These are phyloP conservation scores for Hoplias malabaricus DNA, from an alignment of 2,113 vertebrate genomes.

Conservation along the genomic window DNA sequence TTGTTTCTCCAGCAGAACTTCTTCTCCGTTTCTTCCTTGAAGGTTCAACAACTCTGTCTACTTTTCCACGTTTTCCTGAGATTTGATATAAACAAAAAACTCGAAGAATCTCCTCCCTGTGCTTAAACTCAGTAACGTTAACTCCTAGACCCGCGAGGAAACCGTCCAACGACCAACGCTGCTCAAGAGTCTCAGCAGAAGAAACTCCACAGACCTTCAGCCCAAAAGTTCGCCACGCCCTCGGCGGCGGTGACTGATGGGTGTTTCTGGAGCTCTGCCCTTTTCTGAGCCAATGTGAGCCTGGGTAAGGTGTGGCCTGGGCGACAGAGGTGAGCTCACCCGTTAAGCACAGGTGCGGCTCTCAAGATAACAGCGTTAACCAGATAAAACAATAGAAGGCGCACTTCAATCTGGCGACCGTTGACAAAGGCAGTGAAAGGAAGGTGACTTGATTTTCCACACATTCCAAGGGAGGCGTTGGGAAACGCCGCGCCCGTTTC, in stretches of 20 bases:
- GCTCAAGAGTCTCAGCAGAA: neutral
- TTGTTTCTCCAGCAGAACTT: slow-evolving; percentile 21
- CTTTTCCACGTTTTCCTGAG: neutral
- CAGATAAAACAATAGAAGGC: neutral
- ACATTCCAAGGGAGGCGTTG: neutral
- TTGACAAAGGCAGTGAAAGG: neutral
- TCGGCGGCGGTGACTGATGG: slow-evolving; percentile 1
- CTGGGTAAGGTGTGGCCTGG: slow-evolving; percentile 46
- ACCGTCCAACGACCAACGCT: neutral
- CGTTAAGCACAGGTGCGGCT: slow-evolving; percentile 34
- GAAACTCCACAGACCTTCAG: neutral
- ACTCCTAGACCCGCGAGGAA: neutral
- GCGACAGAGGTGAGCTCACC: slow-evolving; percentile 2
- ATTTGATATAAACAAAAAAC: slow-evolving; percentile 15
- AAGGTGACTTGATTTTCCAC: neutral
- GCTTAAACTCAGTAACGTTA: neutral
- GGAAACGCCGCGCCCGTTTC: neutral
- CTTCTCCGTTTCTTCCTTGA: neutral
- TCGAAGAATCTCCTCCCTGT: slow-evolving; percentile 14
- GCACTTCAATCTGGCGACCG: neutral
- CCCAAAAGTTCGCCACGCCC: slow-evolving; percentile 15
- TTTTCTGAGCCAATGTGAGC: slow-evolving; percentile 7
- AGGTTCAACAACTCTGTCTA: neutral
- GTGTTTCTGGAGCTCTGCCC: slow-evolving; percentile 10
- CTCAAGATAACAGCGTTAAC: neutral